Base-by-base conservation (phyloP, 2,113 vertebrate species). In the Osmerus eperlanus region DNA sequence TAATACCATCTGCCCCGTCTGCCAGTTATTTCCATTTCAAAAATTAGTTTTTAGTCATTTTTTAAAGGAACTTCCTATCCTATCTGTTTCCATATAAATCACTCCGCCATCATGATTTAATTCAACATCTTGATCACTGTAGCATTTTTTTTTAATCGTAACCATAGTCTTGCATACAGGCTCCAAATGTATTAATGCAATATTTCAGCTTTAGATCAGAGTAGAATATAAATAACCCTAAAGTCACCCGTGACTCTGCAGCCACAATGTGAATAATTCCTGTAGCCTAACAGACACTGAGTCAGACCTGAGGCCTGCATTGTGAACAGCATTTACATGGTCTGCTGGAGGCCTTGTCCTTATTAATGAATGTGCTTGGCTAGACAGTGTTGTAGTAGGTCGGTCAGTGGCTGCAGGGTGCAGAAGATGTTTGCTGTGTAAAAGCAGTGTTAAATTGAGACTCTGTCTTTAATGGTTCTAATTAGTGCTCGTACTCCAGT, bases 301-400 rank as follows among this genome's bases (percentile, higher is more conserved):
- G 32, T 65, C 65, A 28, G 66, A 65, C 58, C 25, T 18, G 55
- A 66, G 63, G 63, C 3, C 28, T 63, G 68, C 59, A n/a, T 69
- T 76, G 68, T 29, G 25, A 74, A 58, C 18, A 23, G 0, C 51
- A 60, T 62, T 0, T 9, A 63, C n/a, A 11, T 61, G 54, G 25
- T 66, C 51, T 41, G n/a, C 25, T 5, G 53, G 67, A 67, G 18
- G 32, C 25, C 70, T 28, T 21, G 18, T 76, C 63, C 74, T 83
- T 78, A 85, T 56, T 84, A 76, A 82, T 82, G 66, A 75, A 83
- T 78, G 81, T 68, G 78, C 61, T 67, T 76, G 60, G 29, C 51
- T 16, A 41, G 63, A 77, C 65, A 28, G 73, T 65, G 28, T 18
- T 14, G 60, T 52, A 54, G 72, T 13, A 56, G 15, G 28, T 75